Evolutionary conservation across 2,797 vertebrate genomes (phyloP), one percentile per base, ranked within the genome.

Genomic region (Pseudochromis fuscus): DNA sequence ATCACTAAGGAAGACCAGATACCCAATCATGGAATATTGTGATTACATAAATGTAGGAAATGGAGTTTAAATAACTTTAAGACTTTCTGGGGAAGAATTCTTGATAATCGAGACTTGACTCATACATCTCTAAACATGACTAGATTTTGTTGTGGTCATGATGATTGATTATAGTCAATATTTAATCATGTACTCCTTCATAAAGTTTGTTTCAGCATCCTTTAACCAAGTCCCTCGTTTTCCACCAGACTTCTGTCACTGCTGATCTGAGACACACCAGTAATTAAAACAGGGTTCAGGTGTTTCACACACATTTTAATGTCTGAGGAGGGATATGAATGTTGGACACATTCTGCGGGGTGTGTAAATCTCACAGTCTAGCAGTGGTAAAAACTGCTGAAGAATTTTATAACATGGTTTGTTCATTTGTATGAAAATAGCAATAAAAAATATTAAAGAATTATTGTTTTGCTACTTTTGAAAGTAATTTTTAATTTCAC

Each of bases 401-500:
- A 51, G 9, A 40, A 23, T 50, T 44, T 28, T 24, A 37, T 12
- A 35, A 56, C 49, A 56, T 67, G 16, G n/a, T 35, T 73, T 70
- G 7, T 50, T 56, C 4, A 38, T 69, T 60, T 78, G 28, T 51
- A 58, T 30, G 30, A 51, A 55, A 72, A 69, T 52, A 61, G 1
- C 69, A 72, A 51, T 56, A 46, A 70, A 53, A 18, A 71, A 65
- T 71, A 57, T 66, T 63, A 60, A 67, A 50, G 4, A 83, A 4
- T 33, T 12, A 60, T 70, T 74, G 51, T 65, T 67, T 66, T 63
- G 59, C 24, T 52, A 31, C 42, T 53, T 74, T 61, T 73, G 23
- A 11, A 66, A 53, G 50, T 57, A 53, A 44, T 62, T 67, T 69
- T 69, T 71, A 67, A 82, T 80, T 81, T 83, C 71, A 81, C 66